Evolutionary conservation across 1,140 invertebrate species (phyloP), one percentile per base, ranked within the genome.

Genomic region (Pachyrhynchus sulphureomaculatus): DNA sequence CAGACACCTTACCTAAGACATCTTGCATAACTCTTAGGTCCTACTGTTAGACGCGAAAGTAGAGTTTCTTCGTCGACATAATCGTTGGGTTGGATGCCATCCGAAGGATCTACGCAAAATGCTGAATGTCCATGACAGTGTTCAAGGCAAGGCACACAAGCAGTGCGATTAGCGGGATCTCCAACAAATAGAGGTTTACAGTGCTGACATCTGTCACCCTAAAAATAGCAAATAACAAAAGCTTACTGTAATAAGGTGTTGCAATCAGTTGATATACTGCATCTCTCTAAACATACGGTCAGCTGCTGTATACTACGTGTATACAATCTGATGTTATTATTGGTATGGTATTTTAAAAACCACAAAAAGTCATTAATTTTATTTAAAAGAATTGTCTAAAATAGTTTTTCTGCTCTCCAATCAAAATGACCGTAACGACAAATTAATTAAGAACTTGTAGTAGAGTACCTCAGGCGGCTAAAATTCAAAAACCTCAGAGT

Each of bases 111-210:
- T 15, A 93, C 83, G 75, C 95, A 97, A 18, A 90, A 81, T 10
- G 84, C 78, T 2, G 90, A 91, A 75, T 98, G 95, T 0, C 90
- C 89, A 76, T 97, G 87, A 67, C 95, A 98, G 76, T 92, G 95
- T 21, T 90, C 87, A 0, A 84, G 78, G 71, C 95, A 98, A 0
- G 93, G 88, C 10, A 92, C 84, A 75, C 95, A 98, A 53, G 87
- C 84, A 0, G 88, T 90, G 64, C 91, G 90, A 69, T 95, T 87
- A 0, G 82, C 83, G 0, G 95, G 94, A 80, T 96, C 90, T 15
- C 95, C 95, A 33, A 97, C 94, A 78, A 88, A 97, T 36, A 94
- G 79, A 1, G 89, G 88, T 71, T 89, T 84, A 74, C 95, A 98
- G 75, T 90, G 88, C 66, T 94, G 87, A 76, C 95, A 97, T 70